These are phyloP conservation scores for Morone saxatilis DNA, from an alignment of 2,113 vertebrate genomes.

Conservation along the genomic window DNA sequence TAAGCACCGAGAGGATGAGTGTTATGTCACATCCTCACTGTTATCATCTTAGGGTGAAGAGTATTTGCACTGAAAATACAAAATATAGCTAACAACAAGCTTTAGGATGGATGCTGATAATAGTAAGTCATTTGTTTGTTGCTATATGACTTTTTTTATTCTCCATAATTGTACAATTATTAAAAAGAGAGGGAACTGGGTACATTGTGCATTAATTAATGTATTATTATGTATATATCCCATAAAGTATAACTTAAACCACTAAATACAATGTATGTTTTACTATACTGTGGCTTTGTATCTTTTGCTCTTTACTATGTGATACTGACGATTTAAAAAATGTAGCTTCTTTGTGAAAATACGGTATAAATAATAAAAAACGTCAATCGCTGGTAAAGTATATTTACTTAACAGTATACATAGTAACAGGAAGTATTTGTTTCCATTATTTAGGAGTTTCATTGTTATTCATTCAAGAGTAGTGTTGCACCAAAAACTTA, in stretches of 20 bases:
- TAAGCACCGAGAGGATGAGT: conserved; percentile 5
- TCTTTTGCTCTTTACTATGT: neutral
- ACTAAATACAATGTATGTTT: neutral
- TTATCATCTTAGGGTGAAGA: neutral
- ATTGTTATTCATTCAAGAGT: neutral
- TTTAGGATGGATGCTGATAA: conserved; percentile 49
- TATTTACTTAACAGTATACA: neutral
- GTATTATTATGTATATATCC: neutral
- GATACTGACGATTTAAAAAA: neutral
- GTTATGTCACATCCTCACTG: conserved; percentile 20
- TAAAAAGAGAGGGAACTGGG: neutral
- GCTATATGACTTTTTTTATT: neutral
- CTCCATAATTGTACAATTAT: no score
- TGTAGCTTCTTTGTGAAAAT: neutral
- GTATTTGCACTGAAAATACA: conserved; percentile 6
- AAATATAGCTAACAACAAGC: neutral
- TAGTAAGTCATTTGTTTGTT: conserved; percentile 60
- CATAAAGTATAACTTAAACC: neutral
- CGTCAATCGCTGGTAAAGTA: neutral
- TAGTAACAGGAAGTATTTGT: no score
- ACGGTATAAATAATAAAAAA: neutral
- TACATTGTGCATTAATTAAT: neutral
- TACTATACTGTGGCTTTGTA: neutral
- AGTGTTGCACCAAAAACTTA: no score
- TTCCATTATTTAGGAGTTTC: neutral